Evolutionary conservation across 1,140 invertebrate genomes (phyloP).

Genomic region (Apis dorsata): DNA sequence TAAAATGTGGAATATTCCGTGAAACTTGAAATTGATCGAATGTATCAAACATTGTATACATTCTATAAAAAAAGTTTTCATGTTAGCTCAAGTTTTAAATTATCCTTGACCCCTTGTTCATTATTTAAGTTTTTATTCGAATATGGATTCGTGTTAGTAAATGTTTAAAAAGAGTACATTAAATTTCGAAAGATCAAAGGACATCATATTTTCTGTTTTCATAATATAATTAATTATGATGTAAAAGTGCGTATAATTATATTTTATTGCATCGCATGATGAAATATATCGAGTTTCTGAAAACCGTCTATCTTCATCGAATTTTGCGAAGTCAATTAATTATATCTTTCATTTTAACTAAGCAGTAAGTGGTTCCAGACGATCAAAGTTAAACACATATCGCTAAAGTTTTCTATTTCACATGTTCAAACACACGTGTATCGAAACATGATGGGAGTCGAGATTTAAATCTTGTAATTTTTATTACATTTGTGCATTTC

Average conservation of each 20-base stretch:
- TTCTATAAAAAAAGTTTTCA: too few species aligned
- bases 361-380: constrained; percentile 3
- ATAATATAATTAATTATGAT: neutral
- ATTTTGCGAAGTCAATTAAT: neutral
- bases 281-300: neutral
- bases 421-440: neutral
- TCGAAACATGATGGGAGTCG: too few species aligned
- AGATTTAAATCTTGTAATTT: too few species aligned
- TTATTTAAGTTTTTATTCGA: too few species aligned
- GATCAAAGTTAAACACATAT: neutral
- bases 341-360: neutral
- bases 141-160: too few species aligned
- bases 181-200: too few species aligned
- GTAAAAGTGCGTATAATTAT: neutral
- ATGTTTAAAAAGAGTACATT: too few species aligned
- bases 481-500: too few species aligned
- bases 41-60: neutral
- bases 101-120: too few species aligned
- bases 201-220: neutral
- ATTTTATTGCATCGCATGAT: neutral
- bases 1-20: neutral
- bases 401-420: neutral
- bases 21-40: neutral
- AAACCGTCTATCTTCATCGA: neutral
- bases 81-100: too few species aligned